phyloP scores from a whole-genome alignment of 2,113 vertebrate genomes.

The Stictonetta naevosa region DNA sequence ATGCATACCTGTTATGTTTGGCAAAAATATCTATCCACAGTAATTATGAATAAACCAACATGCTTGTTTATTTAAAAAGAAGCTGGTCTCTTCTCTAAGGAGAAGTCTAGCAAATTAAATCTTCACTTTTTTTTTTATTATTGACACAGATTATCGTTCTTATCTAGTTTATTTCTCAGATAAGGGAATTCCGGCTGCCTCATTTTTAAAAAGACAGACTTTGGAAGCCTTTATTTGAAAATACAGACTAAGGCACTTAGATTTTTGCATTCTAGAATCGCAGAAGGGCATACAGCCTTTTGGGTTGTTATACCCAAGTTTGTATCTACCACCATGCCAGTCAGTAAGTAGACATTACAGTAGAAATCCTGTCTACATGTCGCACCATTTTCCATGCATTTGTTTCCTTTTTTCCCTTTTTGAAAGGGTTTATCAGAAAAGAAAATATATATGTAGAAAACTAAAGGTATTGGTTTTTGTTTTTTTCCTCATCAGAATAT shows the following conservation, averaged over 20 bases:
- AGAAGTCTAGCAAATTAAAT: neutral
- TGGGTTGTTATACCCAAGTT: neutral
- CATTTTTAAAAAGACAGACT: neutral
- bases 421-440: neutral
- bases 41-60: neutral
- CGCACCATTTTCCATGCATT: neutral
- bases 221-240: neutral
- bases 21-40: neutral
- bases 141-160: neutral
- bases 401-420: neutral
- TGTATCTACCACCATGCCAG: neutral
- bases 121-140: neutral
- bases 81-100: neutral
- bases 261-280: neutral
- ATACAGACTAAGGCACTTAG: neutral
- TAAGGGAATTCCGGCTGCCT: neutral
- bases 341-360: neutral
- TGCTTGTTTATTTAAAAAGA: neutral
- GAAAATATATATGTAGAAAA: neutral
- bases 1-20: neutral
- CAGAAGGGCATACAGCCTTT: neutral
- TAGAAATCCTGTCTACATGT: neutral
- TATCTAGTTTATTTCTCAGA: neutral
- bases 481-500: neutral
- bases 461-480: neutral